These are phyloP conservation scores for Gopherus evgoodei DNA, from an alignment of 2,113 vertebrate species.

Conservation along the genomic window DNA sequence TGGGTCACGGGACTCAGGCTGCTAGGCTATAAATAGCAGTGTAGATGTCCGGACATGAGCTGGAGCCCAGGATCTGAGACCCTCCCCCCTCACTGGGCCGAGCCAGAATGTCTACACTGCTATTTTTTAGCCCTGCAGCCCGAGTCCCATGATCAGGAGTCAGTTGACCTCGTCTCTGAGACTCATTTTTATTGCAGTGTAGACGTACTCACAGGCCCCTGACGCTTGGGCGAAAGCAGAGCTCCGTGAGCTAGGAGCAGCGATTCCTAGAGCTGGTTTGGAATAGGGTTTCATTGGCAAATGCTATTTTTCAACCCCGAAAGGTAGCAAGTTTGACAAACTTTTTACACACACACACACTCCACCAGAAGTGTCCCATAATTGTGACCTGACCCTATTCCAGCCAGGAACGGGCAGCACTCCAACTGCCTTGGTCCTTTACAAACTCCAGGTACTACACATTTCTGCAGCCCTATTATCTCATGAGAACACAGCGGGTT, in stretches of 20 bases:
- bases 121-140: not conserved
- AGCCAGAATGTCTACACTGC: not conserved
- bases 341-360: not conserved
- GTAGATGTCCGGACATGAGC: fast-evolving
- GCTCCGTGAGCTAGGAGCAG: not conserved
- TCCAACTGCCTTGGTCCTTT: not conserved
- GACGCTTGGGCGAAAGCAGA: not conserved
- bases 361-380: not conserved
- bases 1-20: not conserved
- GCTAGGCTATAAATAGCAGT: not conserved
- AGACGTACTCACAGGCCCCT: not conserved
- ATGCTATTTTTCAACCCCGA: not conserved
- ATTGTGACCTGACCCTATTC: not conserved
- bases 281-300: not conserved
- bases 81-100: not conserved
- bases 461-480: not conserved
- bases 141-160: not conserved
- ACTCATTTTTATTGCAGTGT: not conserved
- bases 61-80: not conserved
- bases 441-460: not conserved
- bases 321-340: not conserved
- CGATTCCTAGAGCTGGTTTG: not conserved
- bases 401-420: not conserved
- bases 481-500: not conserved
- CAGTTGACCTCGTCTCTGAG: not conserved